Evolutionary conservation across 2,113 vertebrate genomes (phyloP).

Genomic region (Procavia capensis): DNA sequence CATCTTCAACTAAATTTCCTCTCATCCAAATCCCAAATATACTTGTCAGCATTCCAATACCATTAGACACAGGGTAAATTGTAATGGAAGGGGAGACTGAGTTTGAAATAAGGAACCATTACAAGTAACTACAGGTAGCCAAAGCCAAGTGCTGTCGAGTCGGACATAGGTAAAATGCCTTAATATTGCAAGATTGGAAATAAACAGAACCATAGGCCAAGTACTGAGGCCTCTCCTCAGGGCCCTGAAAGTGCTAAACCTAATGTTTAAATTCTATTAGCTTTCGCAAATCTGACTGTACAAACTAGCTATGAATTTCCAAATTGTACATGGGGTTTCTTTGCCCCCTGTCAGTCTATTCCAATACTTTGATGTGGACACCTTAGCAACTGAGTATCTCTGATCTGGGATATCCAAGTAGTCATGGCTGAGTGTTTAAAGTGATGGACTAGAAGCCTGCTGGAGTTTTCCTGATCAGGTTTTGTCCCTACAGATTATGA

Average conservation of each 20-base stretch:
- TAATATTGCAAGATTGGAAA: not conserved
- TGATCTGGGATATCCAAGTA: not conserved
- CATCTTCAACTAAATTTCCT: not conserved
- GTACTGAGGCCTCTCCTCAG: not conserved
- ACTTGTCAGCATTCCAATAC: not conserved
- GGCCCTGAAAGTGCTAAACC: not conserved
- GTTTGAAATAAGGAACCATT: not conserved
- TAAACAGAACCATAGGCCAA: not conserved
- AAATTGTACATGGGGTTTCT: not conserved
- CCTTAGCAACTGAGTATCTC: not conserved
- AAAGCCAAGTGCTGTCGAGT: too few species aligned
- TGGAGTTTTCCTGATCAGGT: too few species aligned
- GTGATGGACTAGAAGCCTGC: too few species aligned
- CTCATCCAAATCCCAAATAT: not conserved
- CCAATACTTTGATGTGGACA: not conserved
- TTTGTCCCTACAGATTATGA: too few species aligned
- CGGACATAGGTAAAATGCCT: not conserved
- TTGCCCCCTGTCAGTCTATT: not conserved
- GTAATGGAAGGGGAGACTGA: not conserved
- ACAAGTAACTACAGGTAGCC: not conserved
- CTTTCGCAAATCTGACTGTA: not conserved
- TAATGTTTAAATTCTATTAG: not conserved
- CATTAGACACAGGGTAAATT: not conserved
- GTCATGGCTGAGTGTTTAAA: too few species aligned
- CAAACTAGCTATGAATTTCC: not conserved